These are phyloP conservation scores for Octodon degus DNA, from an alignment of 2,113 vertebrate genomes.

Conservation along the genomic window DNA sequence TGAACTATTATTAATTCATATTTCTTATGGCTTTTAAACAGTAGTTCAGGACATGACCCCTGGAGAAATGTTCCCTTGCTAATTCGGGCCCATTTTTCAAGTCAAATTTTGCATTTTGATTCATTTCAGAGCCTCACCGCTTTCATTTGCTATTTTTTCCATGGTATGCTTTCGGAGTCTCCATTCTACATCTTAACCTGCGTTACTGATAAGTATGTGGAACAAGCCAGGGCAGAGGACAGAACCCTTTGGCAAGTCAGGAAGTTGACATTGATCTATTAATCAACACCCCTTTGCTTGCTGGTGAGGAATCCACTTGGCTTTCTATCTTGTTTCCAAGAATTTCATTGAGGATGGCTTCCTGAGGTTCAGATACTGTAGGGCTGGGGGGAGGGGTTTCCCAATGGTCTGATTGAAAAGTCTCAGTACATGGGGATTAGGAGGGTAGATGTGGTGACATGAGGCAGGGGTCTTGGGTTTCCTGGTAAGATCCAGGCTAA, in stretches of 20 bases:
- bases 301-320: constrained; percentile 55
- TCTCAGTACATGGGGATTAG: neutral
- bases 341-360: constrained; percentile 18
- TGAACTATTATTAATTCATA: neutral
- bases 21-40: constrained; percentile 28
- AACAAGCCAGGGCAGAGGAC: constrained; percentile 79
- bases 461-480: neutral
- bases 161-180: neutral
- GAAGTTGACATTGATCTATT: constrained; percentile 78
- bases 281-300: constrained; percentile 70
- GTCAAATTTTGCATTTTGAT: neutral
- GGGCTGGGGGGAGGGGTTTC: constrained; percentile 47
- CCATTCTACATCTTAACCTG: constrained; percentile 34
- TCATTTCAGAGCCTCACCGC: neutral
- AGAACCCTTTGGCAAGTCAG: constrained; percentile 73
- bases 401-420: neutral
- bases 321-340: constrained; percentile 59
- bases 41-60: neutral
- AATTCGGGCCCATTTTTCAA: constrained; percentile 13
- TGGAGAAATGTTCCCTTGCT: constrained; percentile 17
- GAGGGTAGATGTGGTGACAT: neutral
- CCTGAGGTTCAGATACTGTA: constrained; percentile 24
- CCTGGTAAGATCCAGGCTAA: neutral
- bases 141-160: neutral
- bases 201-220: constrained; percentile 75